Base-by-base conservation (phyloP, 2,797 vertebrate species). In the Chelonia mydas region DNA sequence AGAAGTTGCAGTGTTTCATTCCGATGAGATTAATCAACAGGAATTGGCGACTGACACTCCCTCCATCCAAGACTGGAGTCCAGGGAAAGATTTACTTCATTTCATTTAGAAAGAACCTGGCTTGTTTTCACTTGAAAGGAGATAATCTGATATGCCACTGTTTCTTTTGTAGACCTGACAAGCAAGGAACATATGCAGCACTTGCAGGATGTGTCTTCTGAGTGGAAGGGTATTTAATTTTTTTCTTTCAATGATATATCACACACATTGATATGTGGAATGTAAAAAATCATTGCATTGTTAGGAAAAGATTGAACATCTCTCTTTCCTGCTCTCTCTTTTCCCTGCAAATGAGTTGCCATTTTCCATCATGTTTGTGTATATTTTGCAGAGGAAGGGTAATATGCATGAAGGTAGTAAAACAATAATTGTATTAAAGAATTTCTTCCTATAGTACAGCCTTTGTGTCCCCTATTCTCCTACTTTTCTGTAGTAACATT, bases 221-320 rank as follows among this genome's bases (percentile, higher is more conserved):
- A 95, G 86, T 11, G 92, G 87, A 57, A 91, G 89, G 1, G 92
- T 77, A 94, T 92, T 92, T 93, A 28, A 23, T 87, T 95, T 92
- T 87, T 97, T 96, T 87, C 88, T 96, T 95, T 54, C 31, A 90
- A 81, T 92, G 89, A 78, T 2, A 15, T 19, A 47, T 89, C 49
- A 11, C 53, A 89, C 76, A 91, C 33, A 31, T 86, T 84, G 74
- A 59, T 6, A 92, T 1, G 23, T 0, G 4, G 8, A 84, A 81
- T 92, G 96, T 90, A 88, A 80, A 91, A 92, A 93, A 92, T 72
- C 0, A 87, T 1, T 0, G 86, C 51, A 61, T 89, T 91, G 53
- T 53, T 72, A 76, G 87, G 81, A 83, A 81, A 91, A 79, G 54
- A 91, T 87, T 2, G 0, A 94, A 21, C 2, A 79, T 16, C n/a